Evolutionary conservation across 2,797 vertebrate genomes (phyloP).

Genomic region (Spea hammondii): DNA sequence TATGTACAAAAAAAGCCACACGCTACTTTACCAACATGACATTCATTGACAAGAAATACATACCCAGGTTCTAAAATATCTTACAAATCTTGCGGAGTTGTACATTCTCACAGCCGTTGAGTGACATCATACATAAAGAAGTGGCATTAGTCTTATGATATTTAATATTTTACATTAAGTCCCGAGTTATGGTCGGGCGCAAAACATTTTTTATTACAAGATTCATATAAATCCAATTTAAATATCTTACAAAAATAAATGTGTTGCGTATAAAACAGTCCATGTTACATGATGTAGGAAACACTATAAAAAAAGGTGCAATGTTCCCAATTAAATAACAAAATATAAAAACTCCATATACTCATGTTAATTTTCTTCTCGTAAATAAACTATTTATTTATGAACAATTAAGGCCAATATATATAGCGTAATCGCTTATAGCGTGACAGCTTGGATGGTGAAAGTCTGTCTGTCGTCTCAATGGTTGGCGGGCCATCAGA

Average conservation of each 20-base stretch:
- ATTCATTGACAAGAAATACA: no score
- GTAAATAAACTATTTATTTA: constrained; percentile 27
- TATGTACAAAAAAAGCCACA: constrained; percentile 66
- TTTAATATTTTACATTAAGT: constrained; percentile 59
- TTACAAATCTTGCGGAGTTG: no score
- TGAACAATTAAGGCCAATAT: constrained; percentile 49
- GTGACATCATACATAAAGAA: no score
- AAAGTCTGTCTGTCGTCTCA: no score
- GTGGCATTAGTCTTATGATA: constrained; percentile 60
- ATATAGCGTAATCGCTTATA: no score
- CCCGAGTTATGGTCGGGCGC: constrained; percentile 68
- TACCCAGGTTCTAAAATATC: no score
- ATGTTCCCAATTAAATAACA: constrained; percentile 57
- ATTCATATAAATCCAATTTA: constrained; percentile 61
- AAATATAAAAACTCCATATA: constrained; percentile 54
- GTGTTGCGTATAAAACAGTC: constrained; percentile 63
- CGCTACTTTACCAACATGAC: no score
- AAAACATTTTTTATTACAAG: constrained; percentile 60
- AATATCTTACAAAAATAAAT: constrained; percentile 61
- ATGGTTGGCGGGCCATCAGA: constrained; percentile 47
- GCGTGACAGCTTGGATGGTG: constrained; percentile 46
- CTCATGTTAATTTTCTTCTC: constrained; percentile 36
- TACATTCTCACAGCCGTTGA: no score
- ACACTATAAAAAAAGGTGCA: constrained; percentile 64
- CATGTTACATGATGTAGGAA: constrained; percentile 61